Evolutionary conservation across 2,113 vertebrate genomes (phyloP), one percentile per base, ranked within the genome.

Genomic region (Semnornis frantzii): DNA sequence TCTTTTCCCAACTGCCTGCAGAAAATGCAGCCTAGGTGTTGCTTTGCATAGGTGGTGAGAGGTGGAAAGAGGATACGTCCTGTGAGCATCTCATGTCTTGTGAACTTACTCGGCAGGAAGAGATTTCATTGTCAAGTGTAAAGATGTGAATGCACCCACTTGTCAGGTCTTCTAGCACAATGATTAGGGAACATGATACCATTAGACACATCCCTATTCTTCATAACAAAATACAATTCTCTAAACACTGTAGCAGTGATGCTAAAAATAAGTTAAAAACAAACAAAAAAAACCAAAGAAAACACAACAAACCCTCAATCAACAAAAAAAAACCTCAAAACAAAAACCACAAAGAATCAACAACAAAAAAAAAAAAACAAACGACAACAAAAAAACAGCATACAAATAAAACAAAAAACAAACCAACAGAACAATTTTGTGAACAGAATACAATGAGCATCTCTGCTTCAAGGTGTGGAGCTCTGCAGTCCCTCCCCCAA

Each of bases 61-160:
- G n/a, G 20, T 16, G 66, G 78, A 55, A 75, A 74, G 62, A 82
- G 39, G 62, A 70, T 74, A 71, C 55, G 42, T 31, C 76, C 70
- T 21, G 27, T 0, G 1, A 66, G 75, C 1, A 0, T 18, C 33
- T 81, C 3, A 4, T 20, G 2, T 1, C 7, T 63, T 72, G 69
- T 2, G 0, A 76, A 55, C 50, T 91, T 68, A 44, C 21, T 54
- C 4, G 0, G 31, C 72, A 58, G 59, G 12, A 89, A 83, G 34
- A 16, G 44, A 78, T 54, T 75, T 0, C 0, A 20, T 28, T 75
- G 73, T 68, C 66, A 54, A 54, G 6, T 50, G 57, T 10, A 77
- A 83, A 62, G 59, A 54, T 92, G 64, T 8, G 20, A 89, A 50
- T 11, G 58, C 23, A 86, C 33, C 48, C 75, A 39, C 48, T 69